A percentile compares a stretch with the other conserved stretches of the same genome.
These are phyloP conservation scores for Cremastinae sp. DNA, from an alignment of 2,888 invertebrate species.

Conservation along the genomic window DNA sequence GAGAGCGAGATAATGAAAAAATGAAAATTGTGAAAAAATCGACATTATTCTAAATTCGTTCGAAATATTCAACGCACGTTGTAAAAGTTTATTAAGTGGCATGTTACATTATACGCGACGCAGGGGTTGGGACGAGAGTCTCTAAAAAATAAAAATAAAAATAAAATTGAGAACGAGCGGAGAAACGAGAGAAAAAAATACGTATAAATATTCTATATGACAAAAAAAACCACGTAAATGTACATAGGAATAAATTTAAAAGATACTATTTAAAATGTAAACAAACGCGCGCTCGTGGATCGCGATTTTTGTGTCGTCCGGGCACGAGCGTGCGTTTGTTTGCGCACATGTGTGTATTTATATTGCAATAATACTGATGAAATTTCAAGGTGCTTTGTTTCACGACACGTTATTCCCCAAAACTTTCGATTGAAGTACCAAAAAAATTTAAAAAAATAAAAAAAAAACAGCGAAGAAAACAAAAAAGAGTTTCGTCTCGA, in stretches of 20 bases:
- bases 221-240: slow-evolving; percentile 48
- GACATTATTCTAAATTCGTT: slow-evolving; percentile 63
- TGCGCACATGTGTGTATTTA: slow-evolving; percentile 59
- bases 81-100: slow-evolving; percentile 57
- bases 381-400: slow-evolving; percentile 64
- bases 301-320: slow-evolving; percentile 37
- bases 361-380: slow-evolving; percentile 67
- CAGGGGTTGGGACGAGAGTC: slow-evolving; percentile 37
- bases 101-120: slow-evolving; percentile 42
- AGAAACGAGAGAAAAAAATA: slow-evolving; percentile 18
- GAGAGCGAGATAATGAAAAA: slow-evolving; percentile 41
- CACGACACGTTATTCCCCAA: slow-evolving; percentile 61
- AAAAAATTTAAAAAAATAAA: too few species aligned
- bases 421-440: slow-evolving; percentile 58
- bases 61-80: slow-evolving; percentile 60
- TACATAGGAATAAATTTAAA: slow-evolving; percentile 60
- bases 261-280: slow-evolving; percentile 54
- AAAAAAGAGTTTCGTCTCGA: slow-evolving; percentile 18
- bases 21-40: slow-evolving; percentile 38
- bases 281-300: slow-evolving; percentile 38
- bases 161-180: slow-evolving; percentile 1
- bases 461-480: slow-evolving; percentile 15
- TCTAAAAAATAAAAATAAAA: slow-evolving; percentile 37
- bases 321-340: slow-evolving; percentile 36
- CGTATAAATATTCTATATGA: slow-evolving; percentile 50